A percentile compares a stretch with the other conserved stretches of the same genome.
phyloP scores from a whole-genome alignment of 1,140 invertebrate species.

The Drosophila azteca region DNA sequence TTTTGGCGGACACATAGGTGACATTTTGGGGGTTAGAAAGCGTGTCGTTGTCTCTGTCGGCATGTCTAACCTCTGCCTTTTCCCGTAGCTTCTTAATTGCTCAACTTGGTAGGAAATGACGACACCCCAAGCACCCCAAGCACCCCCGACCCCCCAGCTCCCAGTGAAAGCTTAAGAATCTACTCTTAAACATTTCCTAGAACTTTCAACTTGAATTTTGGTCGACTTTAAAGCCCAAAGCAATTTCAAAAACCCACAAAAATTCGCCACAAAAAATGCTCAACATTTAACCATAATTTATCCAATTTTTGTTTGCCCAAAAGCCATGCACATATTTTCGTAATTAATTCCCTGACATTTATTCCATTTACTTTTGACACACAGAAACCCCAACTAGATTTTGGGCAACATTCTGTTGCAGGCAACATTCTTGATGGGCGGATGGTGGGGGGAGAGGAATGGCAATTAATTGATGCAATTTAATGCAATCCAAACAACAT shows the following conservation, averaged over 20 bases:
- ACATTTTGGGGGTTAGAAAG: constrained; percentile 4
- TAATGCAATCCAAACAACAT: constrained; percentile 61
- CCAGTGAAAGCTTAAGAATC: too few relatives aligned
- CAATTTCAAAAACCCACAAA: background rate
- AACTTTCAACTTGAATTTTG: too few relatives aligned
- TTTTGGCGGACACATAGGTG: constrained; percentile 18
- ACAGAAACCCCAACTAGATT: background rate
- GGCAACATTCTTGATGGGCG: constrained; percentile 39
- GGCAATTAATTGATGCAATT: constrained; percentile 61
- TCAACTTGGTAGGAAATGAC: constrained; percentile 15
- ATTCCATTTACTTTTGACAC: constrained; percentile 30
- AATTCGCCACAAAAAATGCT: background rate
- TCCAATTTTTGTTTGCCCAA: constrained; percentile 11
- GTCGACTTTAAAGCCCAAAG: background rate
- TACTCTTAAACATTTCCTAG: too few relatives aligned
- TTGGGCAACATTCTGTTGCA: constrained; percentile 19
- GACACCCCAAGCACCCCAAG: too few relatives aligned
- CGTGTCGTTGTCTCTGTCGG: constrained; percentile 8
- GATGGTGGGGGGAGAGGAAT: background rate
- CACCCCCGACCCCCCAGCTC: too few relatives aligned
- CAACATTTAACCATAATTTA: constrained; percentile 6
- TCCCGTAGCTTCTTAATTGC: constrained; percentile 61
- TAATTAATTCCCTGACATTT: constrained; percentile 30
- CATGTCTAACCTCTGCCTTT: constrained; percentile 23
- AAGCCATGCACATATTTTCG: background rate